Conservation (phyloP, 2,797 vertebrate genomes). For the Fistularia tabacaria region DNA sequence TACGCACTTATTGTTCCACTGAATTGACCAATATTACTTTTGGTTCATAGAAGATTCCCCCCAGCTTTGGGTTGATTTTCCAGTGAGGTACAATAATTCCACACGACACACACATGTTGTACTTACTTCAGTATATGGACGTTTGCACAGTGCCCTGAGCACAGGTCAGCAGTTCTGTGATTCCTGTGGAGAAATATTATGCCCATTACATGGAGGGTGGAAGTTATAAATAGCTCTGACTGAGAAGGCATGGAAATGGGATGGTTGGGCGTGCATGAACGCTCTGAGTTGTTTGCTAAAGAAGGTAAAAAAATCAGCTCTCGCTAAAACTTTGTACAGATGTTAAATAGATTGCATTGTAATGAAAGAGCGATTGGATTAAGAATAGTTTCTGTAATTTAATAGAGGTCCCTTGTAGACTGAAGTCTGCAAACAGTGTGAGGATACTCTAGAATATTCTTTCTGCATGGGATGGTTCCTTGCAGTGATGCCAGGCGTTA, state of each 20-base stretch:
- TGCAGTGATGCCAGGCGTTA: constrained; percentile 18
- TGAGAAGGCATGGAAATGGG: constrained; percentile 60
- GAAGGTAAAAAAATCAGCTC: too few species aligned
- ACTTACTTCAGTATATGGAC: background rate
- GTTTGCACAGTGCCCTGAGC: background rate
- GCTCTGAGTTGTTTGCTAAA: constrained; percentile 11
- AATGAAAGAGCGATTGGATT: too few species aligned
- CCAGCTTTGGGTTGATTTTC: background rate
- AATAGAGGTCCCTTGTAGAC: too few species aligned
- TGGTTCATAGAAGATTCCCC: background rate
- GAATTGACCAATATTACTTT: constrained; percentile 1
- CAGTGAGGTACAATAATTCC: too few species aligned
- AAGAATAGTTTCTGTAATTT: too few species aligned
- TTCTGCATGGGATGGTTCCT: constrained; percentile 10
- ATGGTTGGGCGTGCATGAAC: constrained; percentile 44
- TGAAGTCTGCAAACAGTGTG: too few species aligned
- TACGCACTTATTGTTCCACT: background rate
- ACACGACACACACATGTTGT: too few species aligned
- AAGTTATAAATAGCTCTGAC: constrained; percentile 70
- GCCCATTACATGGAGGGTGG: constrained; percentile 30
- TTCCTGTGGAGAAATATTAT: constrained; percentile 31
- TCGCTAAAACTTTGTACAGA: too few species aligned
- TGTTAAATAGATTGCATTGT: too few species aligned
- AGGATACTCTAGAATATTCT: constrained; percentile 9
- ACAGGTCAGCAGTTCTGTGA: constrained; percentile 38